These are phyloP conservation scores for Dendrolimus houi DNA, from an alignment of 2,888 invertebrate species.

Conservation along the genomic window DNA sequence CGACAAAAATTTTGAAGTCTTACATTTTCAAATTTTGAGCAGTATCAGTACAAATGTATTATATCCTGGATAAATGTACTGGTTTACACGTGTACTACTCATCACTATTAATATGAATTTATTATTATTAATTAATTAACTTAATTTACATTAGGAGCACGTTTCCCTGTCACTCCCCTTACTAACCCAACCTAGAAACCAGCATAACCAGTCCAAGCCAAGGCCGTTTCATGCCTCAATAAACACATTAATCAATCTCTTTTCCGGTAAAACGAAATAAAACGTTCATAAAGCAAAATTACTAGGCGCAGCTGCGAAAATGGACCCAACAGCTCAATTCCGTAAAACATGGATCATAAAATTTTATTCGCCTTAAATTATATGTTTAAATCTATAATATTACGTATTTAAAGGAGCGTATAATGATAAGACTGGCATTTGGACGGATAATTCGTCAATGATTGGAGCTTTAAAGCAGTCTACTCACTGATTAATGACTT, in stretches of 20 bases:
- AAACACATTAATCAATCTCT: not conserved
- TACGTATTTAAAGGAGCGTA: not conserved
- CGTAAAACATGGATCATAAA: not conserved
- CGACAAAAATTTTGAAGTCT: too few relatives aligned
- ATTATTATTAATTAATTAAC: too few relatives aligned
- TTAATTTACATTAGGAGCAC: not conserved
- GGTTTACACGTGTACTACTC: too few relatives aligned
- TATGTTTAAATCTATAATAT: not conserved
- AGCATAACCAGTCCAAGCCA: not conserved
- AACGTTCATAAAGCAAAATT: constrained; percentile 4
- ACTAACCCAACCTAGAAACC: not conserved
- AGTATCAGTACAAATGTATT: too few relatives aligned
- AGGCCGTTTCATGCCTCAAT: not conserved
- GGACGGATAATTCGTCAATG: not conserved
- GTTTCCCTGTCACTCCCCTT: not conserved
- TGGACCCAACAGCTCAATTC: constrained; percentile 4
- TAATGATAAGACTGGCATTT: not conserved
- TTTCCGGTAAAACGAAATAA: constrained; percentile 11
- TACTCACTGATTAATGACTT: too few relatives aligned
- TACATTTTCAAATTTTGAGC: too few relatives aligned
- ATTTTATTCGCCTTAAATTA: not conserved
- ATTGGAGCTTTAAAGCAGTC: not conserved
- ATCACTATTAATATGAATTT: too few relatives aligned
- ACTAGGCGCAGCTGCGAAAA: not conserved
- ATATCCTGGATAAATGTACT: too few relatives aligned